These are phyloP conservation scores for Capreolus pygargus DNA, from an alignment of 2,113 vertebrate genomes.

Conservation along the genomic window DNA sequence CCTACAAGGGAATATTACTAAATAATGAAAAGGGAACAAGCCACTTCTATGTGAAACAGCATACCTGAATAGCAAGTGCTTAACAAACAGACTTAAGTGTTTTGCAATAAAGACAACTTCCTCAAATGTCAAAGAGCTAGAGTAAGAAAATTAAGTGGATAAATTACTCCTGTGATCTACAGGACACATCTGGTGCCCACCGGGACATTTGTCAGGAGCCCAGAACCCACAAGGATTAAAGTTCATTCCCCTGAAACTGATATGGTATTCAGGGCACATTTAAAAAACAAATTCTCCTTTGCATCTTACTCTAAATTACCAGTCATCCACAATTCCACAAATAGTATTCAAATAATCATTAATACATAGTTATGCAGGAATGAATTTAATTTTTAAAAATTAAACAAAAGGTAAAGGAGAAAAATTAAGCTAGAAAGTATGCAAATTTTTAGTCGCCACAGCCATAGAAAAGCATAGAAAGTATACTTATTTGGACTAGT, in stretches of 20 bases:
- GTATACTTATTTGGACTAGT: neutral
- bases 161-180: neutral
- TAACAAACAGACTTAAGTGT: neutral
- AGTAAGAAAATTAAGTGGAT: neutral
- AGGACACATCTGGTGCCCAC: neutral
- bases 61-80: neutral
- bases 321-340: neutral
- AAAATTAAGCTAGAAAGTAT: neutral
- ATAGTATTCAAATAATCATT: neutral
- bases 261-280: neutral
- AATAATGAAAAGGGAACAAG: neutral
- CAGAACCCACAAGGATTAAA: neutral
- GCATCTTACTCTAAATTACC: neutral
- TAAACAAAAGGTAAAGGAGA: neutral
- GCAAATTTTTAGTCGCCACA: neutral
- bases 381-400: conserved; percentile 18
- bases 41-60: neutral
- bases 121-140: neutral
- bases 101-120: neutral
- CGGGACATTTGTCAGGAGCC: neutral
- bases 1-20: neutral
- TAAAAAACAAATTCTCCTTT: neutral
- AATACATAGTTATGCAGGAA: neutral
- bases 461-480: neutral
- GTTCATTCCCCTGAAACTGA: neutral